Evolutionary conservation across 2,113 vertebrate species (phyloP), one percentile per base, ranked within the genome.

Genomic region (Corvus moneduloides): DNA sequence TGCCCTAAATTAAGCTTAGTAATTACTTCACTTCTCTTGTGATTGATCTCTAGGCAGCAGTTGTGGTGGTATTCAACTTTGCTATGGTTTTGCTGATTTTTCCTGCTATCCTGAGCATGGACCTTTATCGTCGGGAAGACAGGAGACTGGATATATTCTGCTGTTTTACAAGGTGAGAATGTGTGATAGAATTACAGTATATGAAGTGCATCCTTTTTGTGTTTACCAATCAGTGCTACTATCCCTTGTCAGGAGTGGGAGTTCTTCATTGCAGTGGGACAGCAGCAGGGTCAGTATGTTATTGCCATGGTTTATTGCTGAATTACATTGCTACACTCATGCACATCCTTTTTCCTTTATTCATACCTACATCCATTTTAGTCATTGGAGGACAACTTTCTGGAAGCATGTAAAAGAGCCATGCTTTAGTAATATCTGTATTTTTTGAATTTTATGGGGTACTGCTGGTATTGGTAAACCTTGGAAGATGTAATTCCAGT

Each of bases 41-140:
- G 58, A 33, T 90, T 80, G 61, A 74, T 95, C 21, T 95, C 62
- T 96, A 99, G 99, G 99, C 99, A 41, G 99, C 99, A 20, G 98
- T 99, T 21, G 99, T 99, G 17, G 99, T 99, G 91, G 99, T 99
- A 67, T 99, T 99, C 97, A 99, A 99, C 96, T 99, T 99, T 71
- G 99, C 99, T 93, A 99, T 99, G 99, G 99, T 99, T 94, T 98
- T 99, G 80, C 98, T 99, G 84, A 99, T 99, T 96, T 99, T 99
- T 74, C 99, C 99, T 59, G 99, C 99, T 84, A 99, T 99, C 96
- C 98, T 99, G 95, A 99, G 99, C 97, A 99, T 99, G 99, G 99
- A 99, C 95, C 98, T 99, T 52, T 99, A 99, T 95, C 98, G 99
- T 72, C 97, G 99, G 54, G 99, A 99, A 93, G 99, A 99, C 93